A percentile compares a stretch with the other conserved stretches of the same genome.
Evolutionary conservation across 1,140 invertebrate genomes (phyloP).

Genomic region (Agraylea sexmaculata): DNA sequence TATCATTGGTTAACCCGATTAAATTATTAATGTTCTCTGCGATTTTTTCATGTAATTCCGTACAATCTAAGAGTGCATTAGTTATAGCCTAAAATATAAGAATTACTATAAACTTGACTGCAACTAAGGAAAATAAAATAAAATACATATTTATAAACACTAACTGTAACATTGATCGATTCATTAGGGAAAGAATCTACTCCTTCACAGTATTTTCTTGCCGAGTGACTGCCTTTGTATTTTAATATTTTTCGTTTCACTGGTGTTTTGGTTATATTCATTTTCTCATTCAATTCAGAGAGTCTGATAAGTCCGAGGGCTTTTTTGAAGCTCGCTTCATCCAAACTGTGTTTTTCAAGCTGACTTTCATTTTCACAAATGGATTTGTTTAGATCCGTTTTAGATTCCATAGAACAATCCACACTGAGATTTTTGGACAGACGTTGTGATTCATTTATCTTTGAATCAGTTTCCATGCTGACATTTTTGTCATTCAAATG

Average conservation of each 20-base stretch:
- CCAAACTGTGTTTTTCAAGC: too few species aligned
- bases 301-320: slow-evolving; percentile 15
- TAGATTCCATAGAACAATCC: neutral
- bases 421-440: neutral
- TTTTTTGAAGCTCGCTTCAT: slow-evolving; percentile 12
- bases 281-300: slow-evolving; percentile 6
- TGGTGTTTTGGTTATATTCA: slow-evolving; percentile 7
- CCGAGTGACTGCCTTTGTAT: neutral
- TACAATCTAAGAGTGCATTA: slow-evolving; percentile 16
- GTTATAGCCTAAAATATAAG: slow-evolving; percentile 14
- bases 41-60: slow-evolving; percentile 18
- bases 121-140: neutral
- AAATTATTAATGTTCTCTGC: slow-evolving; percentile 20
- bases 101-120: slow-evolving; percentile 1
- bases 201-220: slow-evolving; percentile 1
- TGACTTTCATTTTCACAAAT: too few species aligned
- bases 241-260: slow-evolving; percentile 11
- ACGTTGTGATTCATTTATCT: neutral
- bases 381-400: too few species aligned
- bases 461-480: slow-evolving; percentile 3
- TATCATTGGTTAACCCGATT: neutral
- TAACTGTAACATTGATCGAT: slow-evolving; percentile 16
- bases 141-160: slow-evolving; percentile 7
- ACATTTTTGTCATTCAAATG: neutral
- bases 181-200: slow-evolving; percentile 10